Evolutionary conservation across 2,888 invertebrate genomes (phyloP).

Genomic region (Operophtera brumata): DNA sequence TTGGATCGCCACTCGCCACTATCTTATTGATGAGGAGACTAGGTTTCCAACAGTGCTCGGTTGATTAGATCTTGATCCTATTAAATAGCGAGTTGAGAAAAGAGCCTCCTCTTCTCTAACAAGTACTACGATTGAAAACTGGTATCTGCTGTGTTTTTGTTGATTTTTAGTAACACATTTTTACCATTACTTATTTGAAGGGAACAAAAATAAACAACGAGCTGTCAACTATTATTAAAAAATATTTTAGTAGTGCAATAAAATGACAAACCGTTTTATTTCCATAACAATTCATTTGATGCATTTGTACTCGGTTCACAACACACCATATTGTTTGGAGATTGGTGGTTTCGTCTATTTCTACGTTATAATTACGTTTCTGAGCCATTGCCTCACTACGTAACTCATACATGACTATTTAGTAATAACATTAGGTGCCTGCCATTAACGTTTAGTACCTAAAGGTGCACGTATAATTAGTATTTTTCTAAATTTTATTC

Average conservation of each 20-base stretch:
- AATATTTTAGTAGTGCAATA: neutral
- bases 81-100: conserved; percentile 14
- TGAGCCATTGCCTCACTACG: conserved; percentile 25
- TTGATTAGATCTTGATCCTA: conserved; percentile 25
- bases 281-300: neutral
- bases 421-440: conserved; percentile 15
- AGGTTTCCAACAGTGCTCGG: conserved; percentile 19
- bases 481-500: too few species aligned
- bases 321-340: conserved; percentile 24
- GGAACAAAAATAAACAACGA: neutral
- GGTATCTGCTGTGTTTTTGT: neutral
- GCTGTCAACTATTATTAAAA: neutral
- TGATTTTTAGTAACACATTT: neutral
- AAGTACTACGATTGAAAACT: neutral
- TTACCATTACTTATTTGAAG: neutral
- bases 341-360: conserved; percentile 30
- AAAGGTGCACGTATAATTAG: too few species aligned
- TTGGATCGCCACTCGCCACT: conserved; percentile 13
- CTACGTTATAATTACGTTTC: conserved; percentile 35
- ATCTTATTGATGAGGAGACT: conserved; percentile 21
- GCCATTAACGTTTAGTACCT: too few species aligned
- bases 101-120: conserved; percentile 10
- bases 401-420: conserved; percentile 13
- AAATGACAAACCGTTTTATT: neutral
- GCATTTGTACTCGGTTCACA: conserved; percentile 9